Evolutionary conservation across 1,140 invertebrate genomes (phyloP).

Genomic region (Drosophila guanche): DNA sequence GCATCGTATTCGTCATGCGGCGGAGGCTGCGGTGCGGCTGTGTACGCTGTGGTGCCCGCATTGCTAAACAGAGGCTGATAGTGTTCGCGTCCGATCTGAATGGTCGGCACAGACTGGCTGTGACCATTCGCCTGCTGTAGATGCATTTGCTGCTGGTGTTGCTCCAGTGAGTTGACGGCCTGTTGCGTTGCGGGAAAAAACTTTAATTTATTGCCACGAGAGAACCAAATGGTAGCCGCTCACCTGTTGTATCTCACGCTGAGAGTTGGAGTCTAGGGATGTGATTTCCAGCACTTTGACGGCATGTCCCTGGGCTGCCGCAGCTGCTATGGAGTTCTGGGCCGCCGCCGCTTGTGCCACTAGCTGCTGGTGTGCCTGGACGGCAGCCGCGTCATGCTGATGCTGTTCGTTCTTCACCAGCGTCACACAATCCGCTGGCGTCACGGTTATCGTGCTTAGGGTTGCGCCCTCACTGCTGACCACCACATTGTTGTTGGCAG

Average conservation of each 20-base stretch:
- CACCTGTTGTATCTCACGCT: conserved; percentile 81
- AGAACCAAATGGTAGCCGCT: neutral
- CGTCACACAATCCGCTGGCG: conserved; percentile 68
- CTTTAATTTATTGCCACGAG: neutral
- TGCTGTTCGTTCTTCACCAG: conserved; percentile 71
- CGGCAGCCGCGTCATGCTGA: conserved; percentile 58
- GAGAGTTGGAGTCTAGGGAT: conserved; percentile 77
- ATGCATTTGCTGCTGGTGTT: conserved; percentile 77
- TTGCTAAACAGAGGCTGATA: conserved; percentile 73
- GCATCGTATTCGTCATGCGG: conserved; percentile 80
- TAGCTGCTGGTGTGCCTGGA: conserved; percentile 64
- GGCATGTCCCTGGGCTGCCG: conserved; percentile 57
- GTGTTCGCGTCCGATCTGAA: conserved; percentile 77
- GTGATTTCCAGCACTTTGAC: conserved; percentile 80
- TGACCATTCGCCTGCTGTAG: conserved; percentile 71
- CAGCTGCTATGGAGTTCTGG: conserved; percentile 50
- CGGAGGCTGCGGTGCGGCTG: conserved; percentile 52
- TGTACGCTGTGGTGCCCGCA: conserved; percentile 58
- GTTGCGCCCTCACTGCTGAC: conserved; percentile 68
- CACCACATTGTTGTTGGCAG: conserved; percentile 50
- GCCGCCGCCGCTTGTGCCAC: conserved; percentile 66
- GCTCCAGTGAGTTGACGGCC: conserved; percentile 79
- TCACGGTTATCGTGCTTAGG: conserved; percentile 67
- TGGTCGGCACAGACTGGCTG: conserved; percentile 72
- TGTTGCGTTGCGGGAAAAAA: conserved; percentile 2